Base-by-base conservation (phyloP, 2,113 vertebrate species). In the Diadophis punctatus region DNA sequence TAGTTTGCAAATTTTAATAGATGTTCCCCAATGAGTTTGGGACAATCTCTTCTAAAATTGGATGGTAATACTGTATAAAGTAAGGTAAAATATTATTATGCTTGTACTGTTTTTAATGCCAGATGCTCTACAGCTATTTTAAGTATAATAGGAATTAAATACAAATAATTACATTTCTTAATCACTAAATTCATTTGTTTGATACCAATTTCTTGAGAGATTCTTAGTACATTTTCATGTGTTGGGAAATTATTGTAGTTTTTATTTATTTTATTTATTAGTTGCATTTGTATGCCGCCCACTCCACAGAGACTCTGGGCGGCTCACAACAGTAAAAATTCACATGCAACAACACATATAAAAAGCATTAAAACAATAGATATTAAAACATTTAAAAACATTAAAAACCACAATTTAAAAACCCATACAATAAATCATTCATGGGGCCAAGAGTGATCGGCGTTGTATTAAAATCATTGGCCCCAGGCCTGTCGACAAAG, bases 11-110 rank as follows among this genome's bases (percentile, higher is more conserved):
- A 20, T 39, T 80, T 74, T 80, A 34, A 74, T 68, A 68, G 30
- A 0, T 68, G 30, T 34, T 68, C 14, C 63, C 12, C n/a, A 68
- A 7, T 34, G n/a, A 74, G 16, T 18, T 20, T 74, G 16, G n/a
- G n/a, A 34, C 6, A 39, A 34, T 74, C n/a, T 74, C 16, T 39
- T 74, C 16, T 74, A 39, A 2, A 74, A 34, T 74, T 16, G 14
- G 30, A 30, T 92, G 60, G 49, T 95, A 92, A 93, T 90, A n/a
- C n/a, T n/a, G n/a, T n/a, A 14, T 94, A 91, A 60, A n/a, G 30
- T 80, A 80, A 55, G 18, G 14, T 85, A 30, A 43, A 43, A 4
- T 53, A 84, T 90, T 60, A 46, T 60, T 60, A 48, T 63, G 43
- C 8, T 30, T 84, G 9, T 53, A 89, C 5, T n/a, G 10, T 46